A percentile compares a stretch with the other conserved stretches of the same genome.
These are phyloP conservation scores for Sprattus sprattus DNA, from an alignment of 2,113 vertebrate species.

Conservation along the genomic window DNA sequence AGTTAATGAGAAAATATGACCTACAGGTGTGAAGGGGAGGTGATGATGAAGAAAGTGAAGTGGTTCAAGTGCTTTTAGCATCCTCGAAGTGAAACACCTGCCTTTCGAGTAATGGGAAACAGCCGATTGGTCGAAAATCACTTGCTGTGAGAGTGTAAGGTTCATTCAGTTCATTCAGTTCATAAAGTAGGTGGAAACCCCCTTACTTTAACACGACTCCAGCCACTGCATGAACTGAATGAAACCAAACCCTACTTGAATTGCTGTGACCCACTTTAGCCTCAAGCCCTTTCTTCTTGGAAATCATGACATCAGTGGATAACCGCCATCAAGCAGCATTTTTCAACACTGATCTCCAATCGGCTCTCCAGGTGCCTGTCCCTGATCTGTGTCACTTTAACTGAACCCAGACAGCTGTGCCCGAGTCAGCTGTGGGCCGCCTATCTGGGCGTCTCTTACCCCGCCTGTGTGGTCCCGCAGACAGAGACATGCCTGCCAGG, in stretches of 20 bases:
- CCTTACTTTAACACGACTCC: not conserved
- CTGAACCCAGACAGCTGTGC: not conserved
- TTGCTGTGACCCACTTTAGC: not conserved
- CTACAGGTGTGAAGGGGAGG: too few relatives aligned
- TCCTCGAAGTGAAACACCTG: not conserved
- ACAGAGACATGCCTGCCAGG: not conserved
- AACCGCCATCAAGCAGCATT: not conserved
- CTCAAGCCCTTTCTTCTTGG: not conserved
- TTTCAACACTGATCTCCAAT: not conserved
- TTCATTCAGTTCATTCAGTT: not conserved
- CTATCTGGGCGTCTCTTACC: not conserved
- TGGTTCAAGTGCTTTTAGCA: too few relatives aligned
- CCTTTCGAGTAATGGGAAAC: not conserved
- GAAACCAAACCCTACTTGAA: not conserved
- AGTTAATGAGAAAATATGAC: not conserved
- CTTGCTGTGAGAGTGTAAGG: not conserved
- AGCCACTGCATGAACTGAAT: not conserved
- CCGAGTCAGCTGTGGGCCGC: not conserved
- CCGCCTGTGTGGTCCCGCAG: not conserved
- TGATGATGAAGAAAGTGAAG: too few relatives aligned
- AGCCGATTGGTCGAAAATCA: not conserved
- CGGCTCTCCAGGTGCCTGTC: too few relatives aligned
- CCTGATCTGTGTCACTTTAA: too few relatives aligned
- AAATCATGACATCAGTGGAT: not conserved
- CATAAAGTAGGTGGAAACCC: not conserved